Conservation (phyloP, 2,113 vertebrate genomes). For the Cynocephalus volans region DNA sequence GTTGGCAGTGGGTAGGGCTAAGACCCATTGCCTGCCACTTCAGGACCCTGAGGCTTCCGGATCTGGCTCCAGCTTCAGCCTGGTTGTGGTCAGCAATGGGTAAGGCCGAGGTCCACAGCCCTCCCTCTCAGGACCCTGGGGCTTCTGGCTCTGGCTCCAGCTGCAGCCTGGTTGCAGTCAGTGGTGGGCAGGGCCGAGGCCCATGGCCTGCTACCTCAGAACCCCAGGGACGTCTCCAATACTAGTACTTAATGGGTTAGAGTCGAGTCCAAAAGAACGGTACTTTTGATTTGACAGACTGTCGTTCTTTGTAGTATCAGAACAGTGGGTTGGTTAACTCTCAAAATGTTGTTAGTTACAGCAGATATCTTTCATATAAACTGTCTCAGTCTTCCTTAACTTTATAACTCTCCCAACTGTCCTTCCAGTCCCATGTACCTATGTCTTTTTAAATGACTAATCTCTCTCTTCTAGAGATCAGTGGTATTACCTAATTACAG, state of each 20-base stretch:
- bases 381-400: neutral
- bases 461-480: neutral
- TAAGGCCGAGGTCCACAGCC: no score
- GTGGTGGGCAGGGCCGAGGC: no score
- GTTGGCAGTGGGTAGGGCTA: no score
- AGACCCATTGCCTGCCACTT: no score
- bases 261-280: neutral
- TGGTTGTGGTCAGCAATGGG: no score
- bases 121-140: no score
- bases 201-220: no score
- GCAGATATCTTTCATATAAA: neutral
- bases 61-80: no score
- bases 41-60: no score
- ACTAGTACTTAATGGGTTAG: neutral
- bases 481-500: neutral
- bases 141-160: no score
- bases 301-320: neutral
- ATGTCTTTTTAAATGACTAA: neutral
- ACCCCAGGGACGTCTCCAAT: no score
- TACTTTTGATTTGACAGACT: neutral
- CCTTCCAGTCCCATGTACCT: neutral
- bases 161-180: no score
- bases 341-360: neutral
- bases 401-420: neutral
- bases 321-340: neutral